Base-by-base conservation (phyloP, 2,113 vertebrate genomes). In the Phycodurus eques region DNA sequence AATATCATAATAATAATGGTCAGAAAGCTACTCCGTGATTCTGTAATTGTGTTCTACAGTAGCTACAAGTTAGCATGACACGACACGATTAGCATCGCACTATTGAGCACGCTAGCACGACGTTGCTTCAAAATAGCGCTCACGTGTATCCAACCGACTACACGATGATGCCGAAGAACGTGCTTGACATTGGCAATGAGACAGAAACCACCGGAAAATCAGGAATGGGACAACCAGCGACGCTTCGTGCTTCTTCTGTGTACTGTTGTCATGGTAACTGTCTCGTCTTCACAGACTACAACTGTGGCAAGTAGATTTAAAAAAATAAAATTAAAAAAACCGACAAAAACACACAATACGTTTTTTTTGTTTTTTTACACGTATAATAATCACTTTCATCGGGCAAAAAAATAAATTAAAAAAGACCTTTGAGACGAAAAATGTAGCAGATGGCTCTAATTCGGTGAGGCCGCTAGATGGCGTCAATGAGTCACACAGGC, bases 221-320 rank as follows among this genome's bases (percentile, higher is more conserved):
- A 54, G 4, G 2, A 60, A 33, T 27, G 2, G 12, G 14, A 47
- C 17, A 46, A 47, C 43, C 2, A 47, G 11, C 19, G 8, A 27
- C 11, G 14, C 20, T 17, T 72, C 54, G 0, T 14, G 1, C 11
- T 1, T 8, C 5, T 3, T 67, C n/a, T 78, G 79, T 78, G 67
- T 85, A 70, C 81, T 22, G 88, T 84, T 84, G 81, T 71, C 84
- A 61, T 72, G 76, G 85, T 20, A 83, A 86, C 82, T 8, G 80
- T 14, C 75, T 69, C 74, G 20, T 51, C 22, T 51, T 31, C 44
- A 27, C n/a, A 7, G 20, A 27, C 14, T 53, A 20, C 27, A 27
- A 7, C 20, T 14, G 20, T 46, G 14, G 1, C 13, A 13, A 46
- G 4, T 43, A 27, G 27, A 27, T 27, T 27, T 27, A 27, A 27